Evolutionary conservation across 1,140 invertebrate genomes (phyloP).

Genomic region (Laodelphax striatellus): DNA sequence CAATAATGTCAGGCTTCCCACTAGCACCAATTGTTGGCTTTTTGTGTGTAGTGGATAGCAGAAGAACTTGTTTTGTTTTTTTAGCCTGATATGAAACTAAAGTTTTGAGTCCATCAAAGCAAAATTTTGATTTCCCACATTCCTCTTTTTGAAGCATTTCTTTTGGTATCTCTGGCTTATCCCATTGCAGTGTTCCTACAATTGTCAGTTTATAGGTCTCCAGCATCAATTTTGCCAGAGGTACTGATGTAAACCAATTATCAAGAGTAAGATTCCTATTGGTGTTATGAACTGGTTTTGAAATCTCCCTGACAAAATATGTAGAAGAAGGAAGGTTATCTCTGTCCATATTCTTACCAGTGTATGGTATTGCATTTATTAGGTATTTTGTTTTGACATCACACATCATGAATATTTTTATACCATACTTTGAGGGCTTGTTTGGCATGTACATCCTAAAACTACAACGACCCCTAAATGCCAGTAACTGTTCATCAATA

Average conservation of each 20-base stretch:
- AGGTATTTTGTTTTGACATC: conserved; percentile 27
- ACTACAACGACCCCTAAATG: conserved; percentile 30
- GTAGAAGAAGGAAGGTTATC: neutral
- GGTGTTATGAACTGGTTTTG: conserved; percentile 13
- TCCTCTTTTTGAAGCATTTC: conserved; percentile 16
- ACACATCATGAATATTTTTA: conserved; percentile 30
- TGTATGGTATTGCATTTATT: conserved; percentile 27
- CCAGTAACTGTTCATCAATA: conserved; percentile 29
- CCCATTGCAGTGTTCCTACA: conserved; percentile 14
- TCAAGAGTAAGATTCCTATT: conserved; percentile 27
- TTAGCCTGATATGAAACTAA: neutral
- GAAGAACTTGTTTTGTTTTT: neutral
- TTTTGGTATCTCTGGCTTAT: conserved; percentile 14
- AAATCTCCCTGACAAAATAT: conserved; percentile 23
- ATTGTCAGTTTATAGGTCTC: conserved; percentile 18
- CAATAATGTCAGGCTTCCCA: conserved; percentile 31
- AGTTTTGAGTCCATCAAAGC: conserved; percentile 1
- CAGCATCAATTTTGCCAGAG: conserved; percentile 20
- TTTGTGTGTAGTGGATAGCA: neutral
- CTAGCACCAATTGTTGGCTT: neutral
- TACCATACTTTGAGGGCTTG: conserved; percentile 24
- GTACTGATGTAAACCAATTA: conserved; percentile 26
- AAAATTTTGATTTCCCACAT: neutral
- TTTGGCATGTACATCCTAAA: conserved; percentile 35
- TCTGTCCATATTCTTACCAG: conserved; percentile 23